Percentiles rank a stretch among this genome's conserved stretches.
Conservation (phyloP, 1,140 invertebrate genomes). For the Lepidurus apus region DNA sequence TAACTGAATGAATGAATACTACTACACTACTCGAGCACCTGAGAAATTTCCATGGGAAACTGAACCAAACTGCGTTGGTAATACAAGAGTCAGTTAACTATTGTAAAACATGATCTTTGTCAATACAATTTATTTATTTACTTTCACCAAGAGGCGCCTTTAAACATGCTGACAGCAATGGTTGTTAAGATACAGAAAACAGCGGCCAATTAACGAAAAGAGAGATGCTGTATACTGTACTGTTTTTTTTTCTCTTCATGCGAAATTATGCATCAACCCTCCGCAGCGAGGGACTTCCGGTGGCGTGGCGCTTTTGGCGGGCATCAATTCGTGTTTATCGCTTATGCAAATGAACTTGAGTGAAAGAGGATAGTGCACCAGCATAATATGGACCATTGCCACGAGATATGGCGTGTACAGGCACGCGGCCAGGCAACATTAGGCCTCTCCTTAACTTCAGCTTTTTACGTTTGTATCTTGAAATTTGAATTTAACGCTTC, state of each 20-base stretch:
- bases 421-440: not conserved
- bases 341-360: not conserved
- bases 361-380: not conserved
- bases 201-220: too few species aligned
- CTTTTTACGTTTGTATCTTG: not conserved
- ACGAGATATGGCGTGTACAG: not conserved
- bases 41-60: too few species aligned
- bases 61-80: too few species aligned
- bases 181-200: too few species aligned
- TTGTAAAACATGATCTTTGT: too few species aligned
- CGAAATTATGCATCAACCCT: not conserved
- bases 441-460: not conserved
- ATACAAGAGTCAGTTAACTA: too few species aligned
- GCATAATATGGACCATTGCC: not conserved
- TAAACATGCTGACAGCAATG: too few species aligned
- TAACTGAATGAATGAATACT: slow-evolving; percentile 4
- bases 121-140: too few species aligned
- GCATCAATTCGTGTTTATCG: not conserved
- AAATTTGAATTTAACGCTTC: not conserved
- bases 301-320: not conserved
- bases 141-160: too few species aligned
- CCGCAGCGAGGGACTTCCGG: slow-evolving; percentile 6
- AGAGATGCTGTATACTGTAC: too few species aligned
- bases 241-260: not conserved
- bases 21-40: too few species aligned